Percentiles rank a stretch among this genome's conserved stretches.
These are phyloP conservation scores for Sphenodon punctatus DNA, from an alignment of 2,797 vertebrate genomes.

Conservation along the genomic window DNA sequence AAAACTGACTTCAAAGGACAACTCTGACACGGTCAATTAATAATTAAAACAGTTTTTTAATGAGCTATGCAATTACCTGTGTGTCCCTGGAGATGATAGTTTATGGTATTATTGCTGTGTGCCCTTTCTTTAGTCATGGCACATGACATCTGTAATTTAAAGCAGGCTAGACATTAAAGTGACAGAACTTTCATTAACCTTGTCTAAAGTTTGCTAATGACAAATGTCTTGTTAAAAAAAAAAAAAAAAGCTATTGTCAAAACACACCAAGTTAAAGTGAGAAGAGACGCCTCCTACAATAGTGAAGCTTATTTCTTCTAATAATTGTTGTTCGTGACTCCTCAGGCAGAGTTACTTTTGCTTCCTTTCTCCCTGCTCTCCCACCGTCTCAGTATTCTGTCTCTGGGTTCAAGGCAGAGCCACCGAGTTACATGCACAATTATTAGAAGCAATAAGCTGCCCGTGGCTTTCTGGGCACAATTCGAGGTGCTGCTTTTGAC, in stretches of 20 bases:
- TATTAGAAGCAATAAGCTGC: no score
- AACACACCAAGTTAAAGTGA: conserved; percentile 50
- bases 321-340: accelerated
- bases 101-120: conserved; percentile 82
- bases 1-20: conserved; percentile 91
- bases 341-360: accelerated
- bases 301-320: not conserved
- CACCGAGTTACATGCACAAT: accelerated
- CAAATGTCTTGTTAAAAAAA: conserved; percentile 71
- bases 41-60: conserved; percentile 93
- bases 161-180: conserved; percentile 79
- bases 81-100: conserved; percentile 84
- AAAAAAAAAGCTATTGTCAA: conserved; percentile 73
- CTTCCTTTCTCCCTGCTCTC: accelerated
- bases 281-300: not conserved
- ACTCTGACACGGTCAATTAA: conserved; percentile 92
- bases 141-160: conserved; percentile 85
- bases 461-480: no score
- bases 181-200: conserved; percentile 89
- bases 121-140: conserved; percentile 81
- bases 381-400: accelerated
- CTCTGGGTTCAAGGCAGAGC: accelerated
- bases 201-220: conserved; percentile 83
- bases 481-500: no score
- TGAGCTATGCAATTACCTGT: conserved; percentile 91